Conservation (phyloP, 1,140 invertebrate species). For the Drosophila biarmipes region DNA sequence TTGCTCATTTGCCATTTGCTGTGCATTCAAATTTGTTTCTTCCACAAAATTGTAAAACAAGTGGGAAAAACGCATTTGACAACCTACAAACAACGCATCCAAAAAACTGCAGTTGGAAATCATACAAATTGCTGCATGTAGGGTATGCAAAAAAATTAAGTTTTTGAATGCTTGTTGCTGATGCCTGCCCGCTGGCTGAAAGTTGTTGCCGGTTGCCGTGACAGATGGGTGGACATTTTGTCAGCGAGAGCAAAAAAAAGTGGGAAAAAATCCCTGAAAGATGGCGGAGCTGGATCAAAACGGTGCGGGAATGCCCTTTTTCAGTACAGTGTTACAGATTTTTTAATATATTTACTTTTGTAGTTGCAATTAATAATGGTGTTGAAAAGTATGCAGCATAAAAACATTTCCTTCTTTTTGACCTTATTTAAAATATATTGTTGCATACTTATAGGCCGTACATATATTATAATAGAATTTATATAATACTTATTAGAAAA, state of each 20-base stretch:
- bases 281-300: background rate
- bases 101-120: constrained; percentile 53
- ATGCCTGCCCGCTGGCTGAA: constrained; percentile 52
- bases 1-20: constrained; percentile 62
- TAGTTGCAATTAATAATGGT: no score
- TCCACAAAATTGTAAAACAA: constrained; percentile 45
- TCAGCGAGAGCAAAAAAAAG: constrained; percentile 45
- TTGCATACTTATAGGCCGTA: no score
- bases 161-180: constrained; percentile 61
- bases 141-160: constrained; percentile 32
- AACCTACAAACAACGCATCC: constrained; percentile 18
- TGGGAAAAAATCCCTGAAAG: background rate
- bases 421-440: no score
- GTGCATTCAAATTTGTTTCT: constrained; percentile 59
- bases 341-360: no score
- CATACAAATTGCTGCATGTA: constrained; percentile 64
- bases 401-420: no score
- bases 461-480: no score
- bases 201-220: constrained; percentile 59
- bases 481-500: no score
- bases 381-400: no score
- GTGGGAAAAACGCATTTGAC: constrained; percentile 36
- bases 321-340: background rate
- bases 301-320: constrained; percentile 26
- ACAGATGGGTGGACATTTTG: constrained; percentile 81